phyloP scores from a whole-genome alignment of 2,113 vertebrate species.

The Erinaceus europaeus region DNA sequence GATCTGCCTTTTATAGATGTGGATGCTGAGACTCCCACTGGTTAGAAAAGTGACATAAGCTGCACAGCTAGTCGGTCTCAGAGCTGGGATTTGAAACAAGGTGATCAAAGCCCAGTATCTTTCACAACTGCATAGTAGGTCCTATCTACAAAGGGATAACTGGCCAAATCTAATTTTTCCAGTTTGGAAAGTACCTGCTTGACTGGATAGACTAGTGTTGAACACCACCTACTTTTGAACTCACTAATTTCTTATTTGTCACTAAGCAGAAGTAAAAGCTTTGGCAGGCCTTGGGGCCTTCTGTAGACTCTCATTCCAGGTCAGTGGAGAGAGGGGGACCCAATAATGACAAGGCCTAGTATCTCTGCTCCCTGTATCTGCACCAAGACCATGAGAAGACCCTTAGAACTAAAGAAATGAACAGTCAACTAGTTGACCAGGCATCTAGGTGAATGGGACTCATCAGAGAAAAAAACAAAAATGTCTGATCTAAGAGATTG shows the following conservation, averaged over 20 bases:
- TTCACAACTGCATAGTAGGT: neutral
- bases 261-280: neutral
- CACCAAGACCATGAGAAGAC: neutral
- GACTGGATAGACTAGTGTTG: neutral
- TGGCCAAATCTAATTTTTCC: neutral
- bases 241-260: conserved; percentile 14
- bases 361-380: neutral
- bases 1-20: neutral
- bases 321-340: conserved; percentile 28
- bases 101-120: neutral
- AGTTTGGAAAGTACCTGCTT: conserved; percentile 33
- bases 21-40: neutral
- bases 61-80: neutral
- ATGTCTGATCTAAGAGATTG: neutral
- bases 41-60: neutral
- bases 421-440: neutral
- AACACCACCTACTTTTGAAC: conserved; percentile 1
- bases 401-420: neutral
- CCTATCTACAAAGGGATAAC: too few relatives aligned
- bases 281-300: neutral
- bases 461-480: neutral
- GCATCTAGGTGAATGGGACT: neutral
- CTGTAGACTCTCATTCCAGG: conserved; percentile 18
- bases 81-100: neutral
- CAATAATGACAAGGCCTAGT: neutral